A percentile compares a stretch with the other conserved stretches of the same genome.
phyloP scores from a whole-genome alignment of 1,140 invertebrate genomes.

The Drosophila lacertosa region DNA sequence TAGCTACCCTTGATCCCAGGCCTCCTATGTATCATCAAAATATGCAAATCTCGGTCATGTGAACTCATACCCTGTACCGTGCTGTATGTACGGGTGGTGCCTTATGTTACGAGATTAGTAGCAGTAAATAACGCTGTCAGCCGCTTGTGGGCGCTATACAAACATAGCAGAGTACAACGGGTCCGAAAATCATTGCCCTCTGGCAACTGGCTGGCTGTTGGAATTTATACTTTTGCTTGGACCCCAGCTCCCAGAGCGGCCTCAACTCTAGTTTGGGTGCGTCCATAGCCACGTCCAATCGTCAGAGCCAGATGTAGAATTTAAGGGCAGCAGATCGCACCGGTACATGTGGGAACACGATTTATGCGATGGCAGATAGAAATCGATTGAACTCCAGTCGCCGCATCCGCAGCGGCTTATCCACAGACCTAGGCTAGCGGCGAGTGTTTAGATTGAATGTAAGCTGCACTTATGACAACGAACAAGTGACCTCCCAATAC shows the following conservation, averaged over 20 bases:
- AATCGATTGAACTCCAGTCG: slow-evolving; percentile 70
- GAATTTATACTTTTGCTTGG: slow-evolving; percentile 61
- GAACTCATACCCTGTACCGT: slow-evolving; percentile 7
- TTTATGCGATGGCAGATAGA: slow-evolving; percentile 79
- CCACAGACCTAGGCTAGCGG: slow-evolving; percentile 3
- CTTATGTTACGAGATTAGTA: slow-evolving; percentile 47
- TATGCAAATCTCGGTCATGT: slow-evolving; percentile 67
- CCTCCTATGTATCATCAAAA: slow-evolving; percentile 75
- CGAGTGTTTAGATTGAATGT: slow-evolving; percentile 78
- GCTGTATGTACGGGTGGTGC: slow-evolving; percentile 17
- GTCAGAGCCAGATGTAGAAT: slow-evolving; percentile 26
- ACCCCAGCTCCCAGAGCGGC: slow-evolving; percentile 2
- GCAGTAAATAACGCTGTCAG: slow-evolving; percentile 66
- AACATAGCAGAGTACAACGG: slow-evolving; percentile 6
- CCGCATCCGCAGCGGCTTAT: slow-evolving; percentile 13
- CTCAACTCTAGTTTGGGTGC: neutral
- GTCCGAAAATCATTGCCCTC: slow-evolving; percentile 60
- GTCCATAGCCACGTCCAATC: slow-evolving; percentile 18
- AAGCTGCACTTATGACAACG: slow-evolving; percentile 80
- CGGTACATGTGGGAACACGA: slow-evolving; percentile 74
- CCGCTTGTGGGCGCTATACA: slow-evolving; percentile 34
- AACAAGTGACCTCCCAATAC: slow-evolving; percentile 54
- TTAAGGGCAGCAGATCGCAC: slow-evolving; percentile 31
- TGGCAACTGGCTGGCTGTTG: slow-evolving; percentile 36
- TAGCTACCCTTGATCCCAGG: neutral